Base-by-base conservation (phyloP, 2,113 vertebrate species). In the Opisthocomus hoazin region DNA sequence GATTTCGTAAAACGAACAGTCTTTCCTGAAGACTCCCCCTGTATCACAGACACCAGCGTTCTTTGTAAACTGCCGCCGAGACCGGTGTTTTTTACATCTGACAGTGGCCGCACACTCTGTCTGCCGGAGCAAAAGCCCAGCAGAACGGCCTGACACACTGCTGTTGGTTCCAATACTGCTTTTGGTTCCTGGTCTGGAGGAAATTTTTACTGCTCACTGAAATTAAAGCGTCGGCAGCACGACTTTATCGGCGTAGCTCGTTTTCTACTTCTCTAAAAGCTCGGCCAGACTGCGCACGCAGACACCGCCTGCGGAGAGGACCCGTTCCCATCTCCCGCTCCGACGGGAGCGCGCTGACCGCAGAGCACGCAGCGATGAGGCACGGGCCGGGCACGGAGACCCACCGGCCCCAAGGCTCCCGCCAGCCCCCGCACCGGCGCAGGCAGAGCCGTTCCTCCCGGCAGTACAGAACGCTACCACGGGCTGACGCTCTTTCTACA, bases 401-500 rank as follows among this genome's bases (percentile, higher is more conserved):
- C 41, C 24, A 92, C 30, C 96, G 95, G 95, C 80, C 91, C 79
- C 89, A 57, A 77, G 78, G 54, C 87, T 96, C 84, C 93, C 30
- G 54, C 81, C 78, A 93, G 58, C 24, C 76, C 65, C n/a, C n/a
- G n/a, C n/a, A n/a, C n/a, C n/a, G n/a, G n/a, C n/a, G n/a, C n/a
- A 93, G 77, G 74, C 70, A 95, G 93, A 89, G 65, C 75, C 70
- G 6, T 18, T 91, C 89, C 95, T 96, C 70, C 63, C 93, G 97
- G 97, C 97, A 98, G 94, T 98, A 89, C 98, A 98, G 74, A 96
- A 95, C 91, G 97, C 91, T 93, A 97, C 98, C 98, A 98, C 98
- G 97, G 98, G 98, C 97, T 98, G 98, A 98, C 98, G 98, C 98
- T 98, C 98, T 98, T 98, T 98, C 98, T 97, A 97, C 97, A 95